phyloP scores from a whole-genome alignment of 2,888 invertebrate species.

The Lasioglossum calceatum region DNA sequence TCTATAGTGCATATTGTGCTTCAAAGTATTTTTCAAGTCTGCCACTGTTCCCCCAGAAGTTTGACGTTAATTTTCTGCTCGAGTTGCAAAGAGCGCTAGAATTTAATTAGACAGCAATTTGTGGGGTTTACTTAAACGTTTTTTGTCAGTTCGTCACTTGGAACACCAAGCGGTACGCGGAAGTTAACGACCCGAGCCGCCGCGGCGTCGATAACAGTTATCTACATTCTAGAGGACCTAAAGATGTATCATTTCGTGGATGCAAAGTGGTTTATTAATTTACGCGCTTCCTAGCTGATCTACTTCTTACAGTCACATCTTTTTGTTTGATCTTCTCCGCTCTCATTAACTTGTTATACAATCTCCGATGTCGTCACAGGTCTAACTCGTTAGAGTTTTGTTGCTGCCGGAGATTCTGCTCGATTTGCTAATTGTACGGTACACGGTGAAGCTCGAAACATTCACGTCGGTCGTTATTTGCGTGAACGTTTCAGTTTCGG shows the following conservation, averaged over 20 bases:
- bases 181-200: not conserved
- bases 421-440: not conserved
- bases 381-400: not conserved
- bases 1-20: too few relatives aligned
- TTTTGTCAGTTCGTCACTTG: not conserved
- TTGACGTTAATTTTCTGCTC: not conserved
- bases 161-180: not conserved
- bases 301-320: not conserved
- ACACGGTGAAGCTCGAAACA: not conserved
- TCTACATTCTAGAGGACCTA: not conserved
- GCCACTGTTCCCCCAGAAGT: not conserved
- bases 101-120: slow-evolving; percentile 3
- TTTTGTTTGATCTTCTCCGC: not conserved
- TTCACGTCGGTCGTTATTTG: not conserved
- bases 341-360: not conserved
- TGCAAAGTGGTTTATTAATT: not conserved
- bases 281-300: not conserved
- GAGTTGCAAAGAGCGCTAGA: not conserved
- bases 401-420: not conserved
- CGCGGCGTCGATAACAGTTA: not conserved
- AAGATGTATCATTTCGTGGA: not conserved
- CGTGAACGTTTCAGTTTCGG: not conserved
- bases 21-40: not conserved
- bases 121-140: not conserved
- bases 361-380: not conserved